Conservation (phyloP, 2,797 vertebrate genomes). For the Pterois miles region DNA sequence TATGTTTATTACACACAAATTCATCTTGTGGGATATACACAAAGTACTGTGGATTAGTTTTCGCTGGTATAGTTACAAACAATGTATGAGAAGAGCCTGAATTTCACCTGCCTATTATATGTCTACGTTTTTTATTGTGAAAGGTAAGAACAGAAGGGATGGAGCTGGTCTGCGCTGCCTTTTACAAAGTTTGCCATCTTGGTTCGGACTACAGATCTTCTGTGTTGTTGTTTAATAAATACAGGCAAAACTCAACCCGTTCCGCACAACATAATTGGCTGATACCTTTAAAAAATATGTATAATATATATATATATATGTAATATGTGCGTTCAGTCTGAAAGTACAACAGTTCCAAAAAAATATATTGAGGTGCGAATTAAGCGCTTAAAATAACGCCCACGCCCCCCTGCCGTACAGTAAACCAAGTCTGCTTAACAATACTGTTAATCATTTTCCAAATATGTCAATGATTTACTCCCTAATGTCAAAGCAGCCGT, state of each 20-base stretch:
- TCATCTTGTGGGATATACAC: too few species aligned
- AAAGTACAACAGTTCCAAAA: background rate
- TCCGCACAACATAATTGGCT: background rate
- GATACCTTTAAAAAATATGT: too few species aligned
- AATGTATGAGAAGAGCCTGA: too few species aligned
- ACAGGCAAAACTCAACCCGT: background rate
- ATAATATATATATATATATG: too few species aligned
- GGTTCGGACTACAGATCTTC: accelerated
- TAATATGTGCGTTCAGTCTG: background rate
- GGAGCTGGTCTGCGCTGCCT: too few species aligned
- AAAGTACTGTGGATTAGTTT: too few species aligned
- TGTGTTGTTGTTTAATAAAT: background rate
- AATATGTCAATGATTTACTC: background rate
- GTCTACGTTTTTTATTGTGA: too few species aligned
- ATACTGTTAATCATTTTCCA: background rate
- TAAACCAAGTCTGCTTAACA: background rate
- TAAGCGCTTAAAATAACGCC: background rate
- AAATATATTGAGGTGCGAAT: background rate
- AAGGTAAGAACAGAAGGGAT: too few species aligned
- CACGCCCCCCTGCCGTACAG: background rate
- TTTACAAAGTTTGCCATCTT: background rate
- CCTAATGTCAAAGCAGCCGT: background rate
- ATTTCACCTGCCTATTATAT: too few species aligned
- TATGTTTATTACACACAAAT: too few species aligned
- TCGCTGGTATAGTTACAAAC: too few species aligned